Conservation (phyloP, 2,113 vertebrate species). For the Ceratotherium simum region DNA sequence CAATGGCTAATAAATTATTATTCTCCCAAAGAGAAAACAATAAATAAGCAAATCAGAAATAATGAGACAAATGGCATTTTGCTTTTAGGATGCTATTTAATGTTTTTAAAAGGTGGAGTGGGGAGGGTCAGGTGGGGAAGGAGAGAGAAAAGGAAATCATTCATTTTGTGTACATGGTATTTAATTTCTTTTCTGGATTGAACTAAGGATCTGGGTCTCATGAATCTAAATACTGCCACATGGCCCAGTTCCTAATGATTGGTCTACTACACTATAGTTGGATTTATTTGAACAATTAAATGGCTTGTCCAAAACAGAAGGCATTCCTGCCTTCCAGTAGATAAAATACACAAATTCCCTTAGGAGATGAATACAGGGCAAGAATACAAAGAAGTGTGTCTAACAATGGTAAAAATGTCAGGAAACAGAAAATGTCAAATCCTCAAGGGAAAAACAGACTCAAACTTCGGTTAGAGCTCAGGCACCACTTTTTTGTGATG, state of each 20-base stretch:
- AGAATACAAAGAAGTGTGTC: slow-evolving; percentile 72
- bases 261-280: slow-evolving; percentile 61
- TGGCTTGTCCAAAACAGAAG: slow-evolving; percentile 77
- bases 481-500: slow-evolving; percentile 73
- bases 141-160: background rate
- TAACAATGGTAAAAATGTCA: slow-evolving; percentile 84
- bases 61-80: background rate
- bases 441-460: slow-evolving; percentile 73
- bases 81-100: slow-evolving; percentile 21
- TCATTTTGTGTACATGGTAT: slow-evolving; percentile 9
- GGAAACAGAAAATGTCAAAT: slow-evolving; percentile 87
- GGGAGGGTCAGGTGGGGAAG: background rate
- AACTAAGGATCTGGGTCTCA: slow-evolving; percentile 53
- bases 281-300: slow-evolving; percentile 80
- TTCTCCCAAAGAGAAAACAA: background rate
- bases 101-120: background rate
- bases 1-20: background rate
- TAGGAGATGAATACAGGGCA: background rate
- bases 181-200: slow-evolving; percentile 62
- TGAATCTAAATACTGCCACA: slow-evolving; percentile 24
- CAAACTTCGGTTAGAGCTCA: slow-evolving; percentile 75
- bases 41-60: background rate
- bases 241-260: slow-evolving; percentile 73
- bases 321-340: slow-evolving; percentile 74
- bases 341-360: slow-evolving; percentile 73